Evolutionary conservation across 2,888 invertebrate genomes (phyloP).

Genomic region (Melanchra persicariae): DNA sequence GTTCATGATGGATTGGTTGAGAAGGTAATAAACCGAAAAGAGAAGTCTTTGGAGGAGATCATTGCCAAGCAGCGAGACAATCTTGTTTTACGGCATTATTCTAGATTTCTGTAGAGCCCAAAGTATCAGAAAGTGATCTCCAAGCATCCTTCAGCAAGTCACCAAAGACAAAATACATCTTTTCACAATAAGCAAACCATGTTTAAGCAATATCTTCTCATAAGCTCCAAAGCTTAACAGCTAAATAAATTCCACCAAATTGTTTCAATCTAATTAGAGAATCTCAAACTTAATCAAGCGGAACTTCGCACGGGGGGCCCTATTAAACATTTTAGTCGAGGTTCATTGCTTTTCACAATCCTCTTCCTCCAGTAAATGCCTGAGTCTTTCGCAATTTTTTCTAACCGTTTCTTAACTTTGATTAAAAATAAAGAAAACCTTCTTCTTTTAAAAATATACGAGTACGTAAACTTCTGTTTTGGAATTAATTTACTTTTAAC

Average conservation of each 20-base stretch:
- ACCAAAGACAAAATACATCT: background rate
- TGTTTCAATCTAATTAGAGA: slow-evolving; percentile 62
- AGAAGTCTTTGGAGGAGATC: no score
- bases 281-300: slow-evolving; percentile 63
- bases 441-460: slow-evolving; percentile 32
- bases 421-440: slow-evolving; percentile 44
- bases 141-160: background rate
- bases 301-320: slow-evolving; percentile 49
- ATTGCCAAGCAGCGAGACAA: no score
- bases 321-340: slow-evolving; percentile 58
- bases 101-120: no score
- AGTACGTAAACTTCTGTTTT: slow-evolving; percentile 24
- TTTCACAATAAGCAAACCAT: background rate
- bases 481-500: slow-evolving; percentile 11
- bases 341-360: slow-evolving; percentile 58
- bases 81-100: no score
- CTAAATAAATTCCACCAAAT: slow-evolving; percentile 52
- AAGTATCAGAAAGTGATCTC: background rate
- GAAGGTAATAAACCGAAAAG: no score
- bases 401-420: slow-evolving; percentile 43
- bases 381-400: slow-evolving; percentile 34
- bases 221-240: slow-evolving; percentile 33
- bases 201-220: slow-evolving; percentile 6
- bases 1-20: no score
- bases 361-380: slow-evolving; percentile 42